Conservation (phyloP, 2,888 invertebrate genomes). For the Malthinus seriepunctatus region DNA sequence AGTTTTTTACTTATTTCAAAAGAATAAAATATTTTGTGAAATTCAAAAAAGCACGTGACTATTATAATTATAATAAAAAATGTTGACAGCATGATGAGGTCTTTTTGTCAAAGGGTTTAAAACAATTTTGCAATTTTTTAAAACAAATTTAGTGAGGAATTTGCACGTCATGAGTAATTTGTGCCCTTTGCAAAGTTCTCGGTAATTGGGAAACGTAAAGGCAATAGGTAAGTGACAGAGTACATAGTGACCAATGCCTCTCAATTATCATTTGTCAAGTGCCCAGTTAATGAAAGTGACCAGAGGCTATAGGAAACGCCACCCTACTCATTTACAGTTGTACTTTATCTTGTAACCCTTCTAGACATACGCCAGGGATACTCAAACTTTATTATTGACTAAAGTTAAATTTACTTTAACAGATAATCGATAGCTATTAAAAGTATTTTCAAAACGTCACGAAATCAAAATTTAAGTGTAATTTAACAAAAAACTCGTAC, state of each 20-base stretch:
- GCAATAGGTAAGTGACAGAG: conserved; percentile 53
- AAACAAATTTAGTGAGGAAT: not conserved
- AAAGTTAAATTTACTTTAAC: conserved; percentile 3
- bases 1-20: no score
- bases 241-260: conserved; percentile 54
- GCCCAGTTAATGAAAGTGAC: conserved; percentile 57
- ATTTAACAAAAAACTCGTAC: no score
- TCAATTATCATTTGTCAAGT: conserved; percentile 58
- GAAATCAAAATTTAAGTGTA: no score
- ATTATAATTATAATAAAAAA: no score
- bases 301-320: conserved; percentile 51
- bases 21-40: no score
- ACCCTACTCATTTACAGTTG: conserved; percentile 52
- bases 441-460: no score
- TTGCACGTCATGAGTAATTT: conserved; percentile 14
- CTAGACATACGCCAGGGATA: conserved; percentile 37
- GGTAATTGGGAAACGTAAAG: conserved; percentile 48
- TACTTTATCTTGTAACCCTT: conserved; percentile 56
- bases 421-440: conserved; percentile 4
- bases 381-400: conserved; percentile 23
- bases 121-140: not conserved
- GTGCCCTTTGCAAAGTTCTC: conserved; percentile 46
- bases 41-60: no score
- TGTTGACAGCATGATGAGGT: no score
- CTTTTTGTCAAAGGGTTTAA: no score